Evolutionary conservation across 1,140 invertebrate species (phyloP).

Genomic region (Cydia fagiglandana): DNA sequence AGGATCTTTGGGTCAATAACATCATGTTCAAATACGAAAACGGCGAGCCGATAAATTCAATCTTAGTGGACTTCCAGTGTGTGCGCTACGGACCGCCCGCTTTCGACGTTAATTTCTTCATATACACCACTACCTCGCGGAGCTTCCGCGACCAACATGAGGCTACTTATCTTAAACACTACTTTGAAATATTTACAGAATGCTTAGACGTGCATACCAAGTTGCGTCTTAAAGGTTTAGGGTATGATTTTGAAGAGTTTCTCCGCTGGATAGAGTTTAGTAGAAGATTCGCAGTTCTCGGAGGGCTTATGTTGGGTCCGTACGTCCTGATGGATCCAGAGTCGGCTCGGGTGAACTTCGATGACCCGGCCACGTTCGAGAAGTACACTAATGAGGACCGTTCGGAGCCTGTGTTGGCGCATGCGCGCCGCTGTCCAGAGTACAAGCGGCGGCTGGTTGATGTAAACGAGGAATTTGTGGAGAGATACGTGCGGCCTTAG

Average conservation of each 20-base stretch:
- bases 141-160: conserved; percentile 60
- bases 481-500: conserved; percentile 46
- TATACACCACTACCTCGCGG: conserved; percentile 66
- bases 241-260: conserved; percentile 48
- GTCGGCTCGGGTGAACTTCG: conserved; percentile 49
- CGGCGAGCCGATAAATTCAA: conserved; percentile 52
- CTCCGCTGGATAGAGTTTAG: conserved; percentile 51
- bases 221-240: conserved; percentile 45
- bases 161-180: conserved; percentile 53
- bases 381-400: conserved; percentile 50
- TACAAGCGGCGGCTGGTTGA: conserved; percentile 54
- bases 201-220: conserved; percentile 49
- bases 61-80: conserved; percentile 74
- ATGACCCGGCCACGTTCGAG: conserved; percentile 57
- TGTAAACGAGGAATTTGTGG: conserved; percentile 57
- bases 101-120: conserved; percentile 67
- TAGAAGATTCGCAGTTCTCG: conserved; percentile 51
- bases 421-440: conserved; percentile 37
- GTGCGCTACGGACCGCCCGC: conserved; percentile 69
- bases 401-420: conserved; percentile 52
- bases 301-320: conserved; percentile 51
- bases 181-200: conserved; percentile 59
- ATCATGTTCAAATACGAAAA: conserved; percentile 73
- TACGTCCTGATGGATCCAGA: conserved; percentile 57
- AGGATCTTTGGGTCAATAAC: conserved; percentile 78